A percentile compares a stretch with the other conserved stretches of the same genome.
Evolutionary conservation across 2,113 vertebrate genomes (phyloP).

Genomic region (Alouatta palliata): DNA sequence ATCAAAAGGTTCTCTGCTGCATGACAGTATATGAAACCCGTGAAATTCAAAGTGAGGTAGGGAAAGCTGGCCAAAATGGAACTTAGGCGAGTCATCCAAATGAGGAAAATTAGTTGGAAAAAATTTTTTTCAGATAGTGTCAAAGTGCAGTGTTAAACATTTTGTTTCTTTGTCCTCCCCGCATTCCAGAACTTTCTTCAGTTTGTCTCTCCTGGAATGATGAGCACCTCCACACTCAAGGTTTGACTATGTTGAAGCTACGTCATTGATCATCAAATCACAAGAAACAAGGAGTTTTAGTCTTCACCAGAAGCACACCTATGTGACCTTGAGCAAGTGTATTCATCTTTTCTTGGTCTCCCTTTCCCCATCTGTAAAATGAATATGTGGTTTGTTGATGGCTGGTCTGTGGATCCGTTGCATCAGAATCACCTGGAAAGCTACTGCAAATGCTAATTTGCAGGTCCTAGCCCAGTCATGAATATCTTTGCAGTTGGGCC

Average conservation of each 20-base stretch:
- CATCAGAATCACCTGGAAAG: not conserved
- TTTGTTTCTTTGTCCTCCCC: not conserved
- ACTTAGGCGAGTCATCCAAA: conserved; percentile 3
- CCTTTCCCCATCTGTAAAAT: not conserved
- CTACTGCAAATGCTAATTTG: not conserved
- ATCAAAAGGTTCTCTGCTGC: not conserved
- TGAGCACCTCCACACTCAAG: not conserved
- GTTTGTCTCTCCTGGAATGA: not conserved
- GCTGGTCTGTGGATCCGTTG: not conserved
- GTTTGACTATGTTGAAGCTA: not conserved
- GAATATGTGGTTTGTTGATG: not conserved
- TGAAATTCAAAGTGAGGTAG: not conserved
- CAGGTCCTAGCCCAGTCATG: not conserved
- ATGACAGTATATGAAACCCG: not conserved
- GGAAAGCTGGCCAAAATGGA: not conserved
- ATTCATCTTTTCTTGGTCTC: not conserved
- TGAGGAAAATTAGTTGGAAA: not conserved
- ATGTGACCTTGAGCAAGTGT: not conserved
- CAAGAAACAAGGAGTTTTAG: conserved; percentile 1
- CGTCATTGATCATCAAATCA: not conserved
- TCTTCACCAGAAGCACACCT: not conserved
- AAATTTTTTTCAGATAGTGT: not conserved
- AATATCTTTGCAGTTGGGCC: not conserved
- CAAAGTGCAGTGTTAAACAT: not conserved
- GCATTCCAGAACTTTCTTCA: not conserved